A percentile compares a stretch with the other conserved stretches of the same genome.
phyloP scores from a whole-genome alignment of 2,888 invertebrate genomes.

The Eudemis profundana region DNA sequence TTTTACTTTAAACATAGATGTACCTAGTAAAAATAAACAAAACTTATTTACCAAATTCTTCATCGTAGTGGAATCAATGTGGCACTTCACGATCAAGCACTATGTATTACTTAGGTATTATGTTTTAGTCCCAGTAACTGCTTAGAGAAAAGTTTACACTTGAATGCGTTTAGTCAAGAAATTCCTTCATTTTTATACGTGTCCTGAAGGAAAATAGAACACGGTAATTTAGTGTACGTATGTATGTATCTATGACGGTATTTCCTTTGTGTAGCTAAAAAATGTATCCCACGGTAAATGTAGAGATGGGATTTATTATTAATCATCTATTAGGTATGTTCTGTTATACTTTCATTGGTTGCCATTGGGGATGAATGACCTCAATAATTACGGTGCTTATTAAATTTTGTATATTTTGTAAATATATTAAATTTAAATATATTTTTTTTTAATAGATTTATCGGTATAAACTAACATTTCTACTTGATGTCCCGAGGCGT shows the following conservation, averaged over 20 bases:
- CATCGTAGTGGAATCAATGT: not conserved
- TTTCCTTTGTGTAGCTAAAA: not conserved
- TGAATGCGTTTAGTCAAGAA: not conserved
- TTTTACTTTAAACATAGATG: too few species aligned
- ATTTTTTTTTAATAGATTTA: too few species aligned
- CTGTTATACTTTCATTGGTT: too few species aligned
- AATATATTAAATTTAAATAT: too few species aligned
- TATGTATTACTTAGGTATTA: too few species aligned
- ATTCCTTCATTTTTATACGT: not conserved
- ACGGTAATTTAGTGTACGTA: not conserved
- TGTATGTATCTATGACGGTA: not conserved
- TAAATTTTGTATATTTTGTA: too few species aligned
- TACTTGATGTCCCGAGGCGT: too few species aligned
- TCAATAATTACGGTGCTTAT: too few species aligned
- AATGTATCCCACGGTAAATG: not conserved
- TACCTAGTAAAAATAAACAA: not conserved
- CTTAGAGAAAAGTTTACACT: not conserved
- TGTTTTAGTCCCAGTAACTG: not conserved
- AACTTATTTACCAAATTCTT: not conserved
- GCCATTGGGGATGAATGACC: too few species aligned
- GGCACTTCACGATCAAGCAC: too few species aligned
- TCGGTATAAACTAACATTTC: too few species aligned
- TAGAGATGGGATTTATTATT: not conserved
- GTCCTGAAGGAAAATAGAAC: conserved; percentile 2
- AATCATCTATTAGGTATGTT: not conserved